A percentile compares a stretch with the other conserved stretches of the same genome.
Conservation (phyloP, 2,113 vertebrate genomes). For the Odontophorus gujanensis region DNA sequence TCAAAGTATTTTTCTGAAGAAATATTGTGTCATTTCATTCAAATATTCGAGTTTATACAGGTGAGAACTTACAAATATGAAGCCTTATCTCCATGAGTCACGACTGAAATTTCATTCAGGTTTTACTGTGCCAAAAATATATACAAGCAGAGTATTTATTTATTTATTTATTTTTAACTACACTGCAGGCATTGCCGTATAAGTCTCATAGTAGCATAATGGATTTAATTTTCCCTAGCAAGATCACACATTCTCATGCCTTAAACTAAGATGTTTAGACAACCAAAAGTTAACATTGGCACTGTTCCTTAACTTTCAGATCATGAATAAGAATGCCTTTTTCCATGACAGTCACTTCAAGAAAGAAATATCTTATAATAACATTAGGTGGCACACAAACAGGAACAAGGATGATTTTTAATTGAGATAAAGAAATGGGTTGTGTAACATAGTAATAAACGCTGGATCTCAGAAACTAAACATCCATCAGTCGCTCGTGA, state of each 20-base stretch:
- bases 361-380: not conserved
- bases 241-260: not conserved
- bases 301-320: not conserved
- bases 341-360: not conserved
- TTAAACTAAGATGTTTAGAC: not conserved
- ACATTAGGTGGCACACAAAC: conserved; percentile 1
- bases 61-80: not conserved
- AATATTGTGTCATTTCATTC: not conserved
- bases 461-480: not conserved
- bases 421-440: not conserved
- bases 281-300: not conserved
- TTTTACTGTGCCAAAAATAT: not conserved
- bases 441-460: not conserved
- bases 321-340: not conserved
- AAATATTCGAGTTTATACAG: not conserved
- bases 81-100: not conserved
- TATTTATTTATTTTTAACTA: not conserved
- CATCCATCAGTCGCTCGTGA: not conserved
- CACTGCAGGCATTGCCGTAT: not conserved
- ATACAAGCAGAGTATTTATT: not conserved
- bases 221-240: not conserved
- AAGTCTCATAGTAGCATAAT: not conserved
- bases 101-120: not conserved
- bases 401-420: conserved; percentile 22
- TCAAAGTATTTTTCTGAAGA: not conserved